Conservation (phyloP, 2,113 vertebrate species). For the Gymnocephalus cernua region DNA sequence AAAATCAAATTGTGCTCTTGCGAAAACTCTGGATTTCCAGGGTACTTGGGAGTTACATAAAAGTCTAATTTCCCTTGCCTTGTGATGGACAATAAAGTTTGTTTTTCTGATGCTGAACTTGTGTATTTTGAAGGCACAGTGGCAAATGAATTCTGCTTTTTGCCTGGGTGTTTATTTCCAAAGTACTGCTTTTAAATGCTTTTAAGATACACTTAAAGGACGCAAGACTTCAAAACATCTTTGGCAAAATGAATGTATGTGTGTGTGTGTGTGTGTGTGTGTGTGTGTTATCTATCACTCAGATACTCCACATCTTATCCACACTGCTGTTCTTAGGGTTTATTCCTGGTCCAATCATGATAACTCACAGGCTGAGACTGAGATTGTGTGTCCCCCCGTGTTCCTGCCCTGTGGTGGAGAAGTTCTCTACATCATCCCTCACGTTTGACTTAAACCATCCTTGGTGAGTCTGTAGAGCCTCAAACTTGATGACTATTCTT, state of each 20-base stretch:
- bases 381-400: conserved; percentile 16
- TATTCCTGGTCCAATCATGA: conserved; percentile 29
- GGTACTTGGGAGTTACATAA: neutral
- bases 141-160: too few relatives aligned
- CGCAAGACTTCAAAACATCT: neutral
- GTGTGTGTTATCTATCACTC: too few relatives aligned
- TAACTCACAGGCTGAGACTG: conserved; percentile 43
- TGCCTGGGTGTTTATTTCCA: neutral
- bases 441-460: neutral
- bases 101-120: neutral
- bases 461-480: conserved; percentile 32
- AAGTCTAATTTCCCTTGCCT: neutral
- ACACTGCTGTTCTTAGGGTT: neutral
- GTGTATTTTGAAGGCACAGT: too few relatives aligned
- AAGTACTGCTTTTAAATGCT: neutral
- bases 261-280: too few relatives aligned
- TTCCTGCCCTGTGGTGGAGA: neutral
- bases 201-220: neutral
- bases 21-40: too few relatives aligned
- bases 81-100: neutral
- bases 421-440: neutral
- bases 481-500: conserved; percentile 6
- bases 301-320: conserved; percentile 20
- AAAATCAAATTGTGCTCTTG: too few relatives aligned
- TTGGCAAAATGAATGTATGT: neutral